Evolutionary conservation across 2,113 vertebrate species (phyloP).

Genomic region (Ramphastos sulfuratus): DNA sequence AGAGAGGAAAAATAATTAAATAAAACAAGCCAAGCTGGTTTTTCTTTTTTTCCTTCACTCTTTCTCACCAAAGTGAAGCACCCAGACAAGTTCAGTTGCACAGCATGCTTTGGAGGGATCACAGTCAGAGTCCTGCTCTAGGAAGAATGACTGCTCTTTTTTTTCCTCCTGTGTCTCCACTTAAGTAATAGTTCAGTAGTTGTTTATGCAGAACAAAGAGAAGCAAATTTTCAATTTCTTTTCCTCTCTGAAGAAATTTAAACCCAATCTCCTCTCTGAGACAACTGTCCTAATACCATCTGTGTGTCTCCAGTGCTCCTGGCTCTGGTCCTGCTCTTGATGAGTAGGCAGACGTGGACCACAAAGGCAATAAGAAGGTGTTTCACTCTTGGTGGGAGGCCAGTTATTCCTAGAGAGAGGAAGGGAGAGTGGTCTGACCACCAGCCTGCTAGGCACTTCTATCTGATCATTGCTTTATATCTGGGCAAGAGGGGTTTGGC

Average conservation of each 20-base stretch:
- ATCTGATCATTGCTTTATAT: rapidly evolving
- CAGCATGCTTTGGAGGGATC: neutral
- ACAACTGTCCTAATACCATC: neutral
- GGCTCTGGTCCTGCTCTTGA: neutral
- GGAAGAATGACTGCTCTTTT: neutral
- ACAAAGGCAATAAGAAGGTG: neutral
- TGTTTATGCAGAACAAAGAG: neutral
- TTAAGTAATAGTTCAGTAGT: neutral
- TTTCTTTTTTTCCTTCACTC: neutral
- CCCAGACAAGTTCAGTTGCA: neutral
- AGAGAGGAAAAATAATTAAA: neutral
- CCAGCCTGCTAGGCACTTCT: rapidly evolving
- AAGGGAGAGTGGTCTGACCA: rapidly evolving
- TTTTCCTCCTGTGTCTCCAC: neutral
- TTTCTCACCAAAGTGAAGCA: neutral
- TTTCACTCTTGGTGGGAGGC: neutral
- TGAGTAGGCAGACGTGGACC: neutral
- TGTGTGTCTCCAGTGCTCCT: neutral
- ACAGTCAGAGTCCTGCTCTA: neutral
- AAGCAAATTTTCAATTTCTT: neutral
- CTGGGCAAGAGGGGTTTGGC: rapidly evolving
- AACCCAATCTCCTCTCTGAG: neutral
- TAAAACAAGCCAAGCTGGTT: neutral
- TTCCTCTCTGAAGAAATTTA: neutral
- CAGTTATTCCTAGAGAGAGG: neutral